Percentiles rank a stretch among this genome's conserved stretches.
These are phyloP conservation scores for Kryphioiulus occultus DNA, from an alignment of 2,888 invertebrate genomes.

Conservation along the genomic window DNA sequence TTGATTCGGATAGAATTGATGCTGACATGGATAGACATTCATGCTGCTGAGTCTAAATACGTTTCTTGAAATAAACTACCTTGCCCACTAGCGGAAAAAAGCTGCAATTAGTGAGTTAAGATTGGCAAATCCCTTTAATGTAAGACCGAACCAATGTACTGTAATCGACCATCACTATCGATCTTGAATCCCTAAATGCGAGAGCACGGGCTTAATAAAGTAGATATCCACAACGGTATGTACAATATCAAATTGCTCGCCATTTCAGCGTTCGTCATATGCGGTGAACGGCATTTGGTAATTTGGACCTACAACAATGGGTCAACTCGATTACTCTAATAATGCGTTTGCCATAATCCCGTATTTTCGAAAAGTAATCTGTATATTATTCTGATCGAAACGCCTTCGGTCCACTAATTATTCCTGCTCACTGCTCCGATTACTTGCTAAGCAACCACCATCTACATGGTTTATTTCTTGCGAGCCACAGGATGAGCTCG, in stretches of 20 bases:
- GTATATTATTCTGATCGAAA: not conserved
- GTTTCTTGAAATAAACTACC: too few species aligned
- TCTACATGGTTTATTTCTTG: conserved; percentile 23
- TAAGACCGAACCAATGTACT: too few species aligned
- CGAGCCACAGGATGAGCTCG: not conserved
- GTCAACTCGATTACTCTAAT: not conserved
- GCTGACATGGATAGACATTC: too few species aligned
- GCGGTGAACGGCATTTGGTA: not conserved
- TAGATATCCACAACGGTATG: not conserved
- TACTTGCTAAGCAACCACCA: not conserved
- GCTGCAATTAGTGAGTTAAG: not conserved
- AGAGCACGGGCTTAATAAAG: not conserved
- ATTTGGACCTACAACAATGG: not conserved
- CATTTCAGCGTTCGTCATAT: not conserved
- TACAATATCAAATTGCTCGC: not conserved
- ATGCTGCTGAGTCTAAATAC: too few species aligned
- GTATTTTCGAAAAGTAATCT: not conserved
- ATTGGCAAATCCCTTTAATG: not conserved
- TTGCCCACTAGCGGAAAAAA: too few species aligned
- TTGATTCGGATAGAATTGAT: too few species aligned
- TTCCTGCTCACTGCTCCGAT: not conserved
- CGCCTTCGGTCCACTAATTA: not conserved
- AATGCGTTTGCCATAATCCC: not conserved
- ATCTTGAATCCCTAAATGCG: not conserved
- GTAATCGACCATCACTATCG: not conserved